Conservation (phyloP, 2,113 vertebrate species). For the Anguilla japonica region DNA sequence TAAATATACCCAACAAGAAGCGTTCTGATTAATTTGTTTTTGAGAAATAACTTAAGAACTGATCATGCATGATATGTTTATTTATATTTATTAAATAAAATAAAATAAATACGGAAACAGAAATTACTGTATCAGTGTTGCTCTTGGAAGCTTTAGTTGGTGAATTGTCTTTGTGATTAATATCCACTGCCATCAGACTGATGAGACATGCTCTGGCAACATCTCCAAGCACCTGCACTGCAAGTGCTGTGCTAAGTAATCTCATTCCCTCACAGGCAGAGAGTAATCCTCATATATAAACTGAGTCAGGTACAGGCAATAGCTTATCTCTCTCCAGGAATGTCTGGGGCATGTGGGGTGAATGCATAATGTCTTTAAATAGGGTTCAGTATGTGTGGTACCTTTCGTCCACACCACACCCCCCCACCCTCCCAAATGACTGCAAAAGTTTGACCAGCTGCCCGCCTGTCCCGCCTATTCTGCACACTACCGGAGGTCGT, state of each 20-base stretch:
- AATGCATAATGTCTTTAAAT: not conserved
- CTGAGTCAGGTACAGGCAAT: not conserved
- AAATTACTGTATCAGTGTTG: not conserved
- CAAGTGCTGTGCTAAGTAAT: not conserved
- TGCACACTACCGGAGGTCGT: not conserved
- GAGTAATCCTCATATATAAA: not conserved
- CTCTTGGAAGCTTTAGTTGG: not conserved
- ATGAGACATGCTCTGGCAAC: slow-evolving; percentile 27
- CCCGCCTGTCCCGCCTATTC: not conserved
- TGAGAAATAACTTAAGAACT: not conserved
- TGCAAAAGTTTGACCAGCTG: not conserved
- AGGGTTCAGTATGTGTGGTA: not conserved
- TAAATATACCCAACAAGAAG: not conserved
- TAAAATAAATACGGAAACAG: slow-evolving; percentile 12
- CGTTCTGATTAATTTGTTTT: not conserved
- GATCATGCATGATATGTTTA: not conserved
- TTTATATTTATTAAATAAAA: not conserved
- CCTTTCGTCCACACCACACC: not conserved
- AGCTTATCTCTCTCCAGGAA: not conserved
- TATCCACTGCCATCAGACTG: not conserved
- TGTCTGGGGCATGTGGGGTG: not conserved
- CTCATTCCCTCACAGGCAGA: not conserved
- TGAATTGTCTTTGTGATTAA: slow-evolving; percentile 8
- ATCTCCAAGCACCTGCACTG: slow-evolving; percentile 24
- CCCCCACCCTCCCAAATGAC: not conserved